Evolutionary conservation across 2,888 invertebrate species (phyloP).

Genomic region (Torymus texanus): DNA sequence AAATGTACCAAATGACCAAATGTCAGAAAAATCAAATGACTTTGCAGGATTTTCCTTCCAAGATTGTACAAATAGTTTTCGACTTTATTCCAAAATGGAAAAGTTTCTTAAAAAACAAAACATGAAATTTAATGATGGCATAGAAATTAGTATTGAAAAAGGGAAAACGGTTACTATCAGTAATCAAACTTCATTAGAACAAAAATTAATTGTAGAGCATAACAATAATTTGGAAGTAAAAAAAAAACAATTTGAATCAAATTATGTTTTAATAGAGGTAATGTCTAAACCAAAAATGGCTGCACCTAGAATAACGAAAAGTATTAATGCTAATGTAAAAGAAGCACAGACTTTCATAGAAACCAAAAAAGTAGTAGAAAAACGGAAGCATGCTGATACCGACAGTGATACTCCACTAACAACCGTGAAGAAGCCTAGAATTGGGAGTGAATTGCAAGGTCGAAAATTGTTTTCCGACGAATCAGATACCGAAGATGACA

Average conservation of each 20-base stretch:
- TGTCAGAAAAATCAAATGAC: background rate
- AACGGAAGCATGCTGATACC: constrained; percentile 57
- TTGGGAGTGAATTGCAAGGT: constrained; percentile 61
- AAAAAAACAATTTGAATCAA: constrained; percentile 15
- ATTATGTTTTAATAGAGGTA: constrained; percentile 30
- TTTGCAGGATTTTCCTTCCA: constrained; percentile 43
- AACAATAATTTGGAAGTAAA: constrained; percentile 19
- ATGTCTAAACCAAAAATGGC: background rate
- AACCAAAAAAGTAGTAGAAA: constrained; percentile 21
- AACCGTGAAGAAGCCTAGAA: constrained; percentile 63
- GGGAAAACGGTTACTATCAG: constrained; percentile 31
- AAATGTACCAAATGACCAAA: background rate
- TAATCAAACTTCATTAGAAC: constrained; percentile 19
- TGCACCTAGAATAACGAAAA: background rate
- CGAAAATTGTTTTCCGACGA: constrained; percentile 62
- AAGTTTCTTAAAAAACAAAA: constrained; percentile 18
- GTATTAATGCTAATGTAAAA: background rate
- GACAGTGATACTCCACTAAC: constrained; percentile 62
- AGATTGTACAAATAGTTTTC: constrained; percentile 45
- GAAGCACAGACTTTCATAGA: background rate
- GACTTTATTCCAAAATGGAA: constrained; percentile 20
- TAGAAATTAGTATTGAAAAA: constrained; percentile 9
- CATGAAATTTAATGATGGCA: background rate
- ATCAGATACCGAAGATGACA: constrained; percentile 55
- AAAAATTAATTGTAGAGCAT: constrained; percentile 8